These are phyloP conservation scores for Drosophila nebulosa DNA, from an alignment of 1,140 invertebrate genomes.

Conservation along the genomic window DNA sequence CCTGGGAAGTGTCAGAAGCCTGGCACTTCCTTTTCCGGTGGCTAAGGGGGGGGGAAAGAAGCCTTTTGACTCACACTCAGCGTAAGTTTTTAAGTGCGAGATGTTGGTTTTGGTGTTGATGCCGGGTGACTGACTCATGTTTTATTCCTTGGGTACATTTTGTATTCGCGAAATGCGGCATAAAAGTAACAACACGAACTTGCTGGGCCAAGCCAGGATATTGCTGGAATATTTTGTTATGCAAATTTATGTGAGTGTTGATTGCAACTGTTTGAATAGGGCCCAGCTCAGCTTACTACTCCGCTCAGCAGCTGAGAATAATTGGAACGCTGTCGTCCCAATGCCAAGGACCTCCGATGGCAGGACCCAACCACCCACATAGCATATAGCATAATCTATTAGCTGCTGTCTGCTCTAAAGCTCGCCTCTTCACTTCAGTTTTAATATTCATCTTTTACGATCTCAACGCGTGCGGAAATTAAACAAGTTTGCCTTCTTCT, in stretches of 20 bases:
- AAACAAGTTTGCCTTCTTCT: slow-evolving; percentile 24
- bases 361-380: slow-evolving; percentile 15
- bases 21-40: slow-evolving; percentile 7
- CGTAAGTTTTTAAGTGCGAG: slow-evolving; percentile 47
- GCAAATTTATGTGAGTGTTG: slow-evolving; percentile 77
- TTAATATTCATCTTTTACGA: slow-evolving; percentile 59
- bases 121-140: slow-evolving; percentile 51
- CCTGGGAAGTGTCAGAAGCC: not conserved
- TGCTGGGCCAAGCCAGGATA: slow-evolving; percentile 54
- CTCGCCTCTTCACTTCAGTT: not conserved
- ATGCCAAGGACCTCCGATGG: slow-evolving; percentile 25
- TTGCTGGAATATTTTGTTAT: slow-evolving; percentile 56
- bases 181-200: slow-evolving; percentile 48
- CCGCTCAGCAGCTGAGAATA: slow-evolving; percentile 16
- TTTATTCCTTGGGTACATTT: slow-evolving; percentile 67
- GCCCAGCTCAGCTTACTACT: not conserved
- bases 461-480: slow-evolving; percentile 27
- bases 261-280: slow-evolving; percentile 64
- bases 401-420: slow-evolving; percentile 13
- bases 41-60: slow-evolving; percentile 13
- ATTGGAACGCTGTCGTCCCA: slow-evolving; percentile 33
- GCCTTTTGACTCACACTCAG: slow-evolving; percentile 40
- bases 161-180: slow-evolving; percentile 53
- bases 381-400: slow-evolving; percentile 58
- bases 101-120: not conserved